These are phyloP conservation scores for Cosmorhoe ocellata DNA, from an alignment of 2,888 invertebrate genomes.

Conservation along the genomic window DNA sequence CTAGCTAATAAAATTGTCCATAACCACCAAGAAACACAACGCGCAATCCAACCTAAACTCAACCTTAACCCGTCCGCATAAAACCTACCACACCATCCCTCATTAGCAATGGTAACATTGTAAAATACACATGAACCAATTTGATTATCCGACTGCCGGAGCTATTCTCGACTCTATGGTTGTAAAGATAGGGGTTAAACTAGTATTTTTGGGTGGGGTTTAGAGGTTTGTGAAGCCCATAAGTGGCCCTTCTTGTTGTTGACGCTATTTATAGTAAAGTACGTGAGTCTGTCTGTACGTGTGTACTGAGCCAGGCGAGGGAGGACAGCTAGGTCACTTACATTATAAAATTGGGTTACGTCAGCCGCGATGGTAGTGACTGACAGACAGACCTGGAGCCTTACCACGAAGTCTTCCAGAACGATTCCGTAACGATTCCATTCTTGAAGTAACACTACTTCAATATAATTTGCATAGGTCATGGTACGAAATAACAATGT, in stretches of 20 bases:
- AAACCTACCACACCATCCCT: not conserved
- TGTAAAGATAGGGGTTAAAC: not conserved
- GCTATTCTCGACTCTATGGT: conserved; percentile 20
- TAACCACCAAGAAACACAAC: conserved; percentile 33
- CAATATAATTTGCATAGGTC: no score
- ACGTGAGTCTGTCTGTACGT: conserved; percentile 30
- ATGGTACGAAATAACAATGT: no score
- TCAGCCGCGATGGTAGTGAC: no score
- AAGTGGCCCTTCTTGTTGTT: conserved; percentile 53
- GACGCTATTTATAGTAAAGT: conserved; percentile 49
- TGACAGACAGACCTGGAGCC: no score
- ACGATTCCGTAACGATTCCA: no score
- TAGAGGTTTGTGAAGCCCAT: conserved; percentile 40
- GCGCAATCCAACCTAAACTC: not conserved
- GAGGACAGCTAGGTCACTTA: conserved; percentile 10
- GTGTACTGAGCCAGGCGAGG: conserved; percentile 9
- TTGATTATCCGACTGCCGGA: not conserved
- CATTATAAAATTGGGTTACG: no score
- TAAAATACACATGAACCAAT: conserved; percentile 24
- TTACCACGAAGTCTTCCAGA: no score
- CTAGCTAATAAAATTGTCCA: conserved; percentile 53
- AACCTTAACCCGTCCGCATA: conserved; percentile 7
- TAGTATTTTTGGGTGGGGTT: conserved; percentile 5
- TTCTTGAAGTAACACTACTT: no score
- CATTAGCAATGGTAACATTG: conserved; percentile 14